These are phyloP conservation scores for Columba janthina DNA, from an alignment of 2,113 vertebrate genomes.

Conservation along the genomic window DNA sequence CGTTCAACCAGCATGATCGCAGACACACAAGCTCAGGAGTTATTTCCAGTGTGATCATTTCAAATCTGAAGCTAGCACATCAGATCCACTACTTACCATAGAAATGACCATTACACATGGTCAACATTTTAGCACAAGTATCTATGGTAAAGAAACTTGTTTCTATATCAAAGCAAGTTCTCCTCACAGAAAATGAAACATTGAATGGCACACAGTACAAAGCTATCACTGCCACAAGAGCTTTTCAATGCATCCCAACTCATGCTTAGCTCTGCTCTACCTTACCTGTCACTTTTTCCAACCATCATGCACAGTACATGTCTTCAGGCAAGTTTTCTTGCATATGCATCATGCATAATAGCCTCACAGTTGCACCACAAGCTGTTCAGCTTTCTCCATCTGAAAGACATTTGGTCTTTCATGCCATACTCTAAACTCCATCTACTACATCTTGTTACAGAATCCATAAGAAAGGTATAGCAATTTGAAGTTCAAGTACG, in stretches of 20 bases:
- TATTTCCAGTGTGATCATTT: neutral
- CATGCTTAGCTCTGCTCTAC: neutral
- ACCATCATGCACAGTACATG: accelerated
- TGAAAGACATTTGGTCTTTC: neutral
- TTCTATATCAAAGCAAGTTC: neutral
- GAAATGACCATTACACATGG: neutral
- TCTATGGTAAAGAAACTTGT: neutral
- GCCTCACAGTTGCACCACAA: neutral
- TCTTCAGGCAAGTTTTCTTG: neutral
- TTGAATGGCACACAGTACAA: neutral
- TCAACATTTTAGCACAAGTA: neutral
- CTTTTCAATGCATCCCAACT: neutral
- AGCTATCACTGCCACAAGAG: neutral
- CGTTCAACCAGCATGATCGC: neutral
- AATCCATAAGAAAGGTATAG: neutral
- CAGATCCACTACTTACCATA: neutral
- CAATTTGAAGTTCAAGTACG: neutral
- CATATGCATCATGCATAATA: accelerated
- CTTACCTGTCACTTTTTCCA: neutral
- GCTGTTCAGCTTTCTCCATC: neutral
- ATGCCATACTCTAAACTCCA: neutral
- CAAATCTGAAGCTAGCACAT: neutral
- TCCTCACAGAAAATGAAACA: neutral
- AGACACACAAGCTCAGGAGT: neutral
- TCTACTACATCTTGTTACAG: neutral